These are phyloP conservation scores for Labroides dimidiatus DNA, from an alignment of 2,797 vertebrate genomes.

Conservation along the genomic window DNA sequence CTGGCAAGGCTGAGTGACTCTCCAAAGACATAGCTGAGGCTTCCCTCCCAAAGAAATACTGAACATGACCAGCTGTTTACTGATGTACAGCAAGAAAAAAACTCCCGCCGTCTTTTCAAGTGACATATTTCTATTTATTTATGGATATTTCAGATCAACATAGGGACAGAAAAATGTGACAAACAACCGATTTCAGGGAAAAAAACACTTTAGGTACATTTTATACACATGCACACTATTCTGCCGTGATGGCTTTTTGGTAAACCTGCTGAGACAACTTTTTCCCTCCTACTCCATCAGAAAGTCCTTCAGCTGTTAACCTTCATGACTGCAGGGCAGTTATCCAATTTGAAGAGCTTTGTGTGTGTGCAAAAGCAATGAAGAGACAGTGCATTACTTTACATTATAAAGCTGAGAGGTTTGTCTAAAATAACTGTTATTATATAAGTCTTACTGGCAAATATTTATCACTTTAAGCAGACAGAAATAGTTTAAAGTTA, in stretches of 20 bases:
- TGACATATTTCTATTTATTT: neutral
- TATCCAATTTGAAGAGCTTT: conserved; percentile 26
- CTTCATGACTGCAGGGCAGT: conserved; percentile 6
- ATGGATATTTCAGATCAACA: neutral
- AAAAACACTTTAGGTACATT: neutral
- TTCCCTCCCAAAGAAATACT: neutral
- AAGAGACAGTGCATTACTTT: neutral
- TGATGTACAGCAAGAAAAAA: neutral
- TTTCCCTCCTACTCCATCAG: conserved; percentile 32
- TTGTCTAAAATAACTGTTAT: no score
- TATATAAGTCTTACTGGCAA: neutral
- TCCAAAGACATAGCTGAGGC: neutral
- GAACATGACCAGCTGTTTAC: neutral
- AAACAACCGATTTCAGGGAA: neutral
- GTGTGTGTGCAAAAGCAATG: neutral
- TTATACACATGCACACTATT: neutral
- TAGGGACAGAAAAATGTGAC: neutral
- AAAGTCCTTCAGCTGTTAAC: conserved; percentile 52
- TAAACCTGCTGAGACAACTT: conserved; percentile 39
- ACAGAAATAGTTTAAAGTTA: no score
- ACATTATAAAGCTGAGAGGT: neutral
- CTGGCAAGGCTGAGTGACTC: conserved; percentile 9
- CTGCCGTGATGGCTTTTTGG: conserved; percentile 15
- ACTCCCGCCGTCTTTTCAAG: neutral
- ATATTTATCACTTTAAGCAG: no score